Percentiles rank a stretch among this genome's conserved stretches.
Conservation (phyloP, 2,797 vertebrate species). For the Hydrocynus forskahlii region DNA sequence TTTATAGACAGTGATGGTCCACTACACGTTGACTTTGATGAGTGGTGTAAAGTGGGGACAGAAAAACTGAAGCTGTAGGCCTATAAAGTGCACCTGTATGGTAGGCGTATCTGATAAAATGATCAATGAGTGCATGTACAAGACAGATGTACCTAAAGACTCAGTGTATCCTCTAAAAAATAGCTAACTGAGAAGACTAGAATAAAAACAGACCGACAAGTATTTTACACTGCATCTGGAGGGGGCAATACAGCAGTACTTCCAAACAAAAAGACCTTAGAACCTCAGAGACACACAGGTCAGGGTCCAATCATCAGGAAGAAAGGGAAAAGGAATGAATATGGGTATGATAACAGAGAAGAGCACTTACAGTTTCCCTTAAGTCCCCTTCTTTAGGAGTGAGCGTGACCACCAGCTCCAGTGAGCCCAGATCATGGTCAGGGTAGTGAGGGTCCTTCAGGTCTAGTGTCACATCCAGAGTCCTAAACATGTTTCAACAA, state of each 20-base stretch:
- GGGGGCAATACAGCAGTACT: neutral
- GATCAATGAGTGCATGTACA: no score
- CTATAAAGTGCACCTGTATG: no score
- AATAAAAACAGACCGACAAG: neutral
- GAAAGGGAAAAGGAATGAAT: neutral
- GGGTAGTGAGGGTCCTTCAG: slow-evolving; percentile 88
- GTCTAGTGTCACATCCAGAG: slow-evolving; percentile 81
- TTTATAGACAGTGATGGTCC: no score
- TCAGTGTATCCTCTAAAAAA: no score
- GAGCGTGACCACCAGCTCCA: slow-evolving; percentile 82
- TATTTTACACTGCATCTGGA: neutral
- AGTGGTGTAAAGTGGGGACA: no score
- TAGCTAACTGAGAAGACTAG: no score
- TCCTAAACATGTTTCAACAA: slow-evolving; percentile 66
- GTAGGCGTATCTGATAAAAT: no score
- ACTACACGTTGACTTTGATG: no score
- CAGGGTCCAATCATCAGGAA: neutral
- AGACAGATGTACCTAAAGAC: no score
- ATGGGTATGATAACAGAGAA: neutral
- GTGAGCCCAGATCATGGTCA: slow-evolving; percentile 85
- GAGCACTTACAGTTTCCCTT: slow-evolving; percentile 78
- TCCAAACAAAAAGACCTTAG: neutral
- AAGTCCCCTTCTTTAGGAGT: slow-evolving; percentile 81
- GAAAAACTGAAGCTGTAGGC: no score
- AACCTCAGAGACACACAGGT: neutral